A percentile compares a stretch with the other conserved stretches of the same genome.
These are phyloP conservation scores for Antrozous pallidus DNA, from an alignment of 2,797 vertebrate genomes.

Conservation along the genomic window DNA sequence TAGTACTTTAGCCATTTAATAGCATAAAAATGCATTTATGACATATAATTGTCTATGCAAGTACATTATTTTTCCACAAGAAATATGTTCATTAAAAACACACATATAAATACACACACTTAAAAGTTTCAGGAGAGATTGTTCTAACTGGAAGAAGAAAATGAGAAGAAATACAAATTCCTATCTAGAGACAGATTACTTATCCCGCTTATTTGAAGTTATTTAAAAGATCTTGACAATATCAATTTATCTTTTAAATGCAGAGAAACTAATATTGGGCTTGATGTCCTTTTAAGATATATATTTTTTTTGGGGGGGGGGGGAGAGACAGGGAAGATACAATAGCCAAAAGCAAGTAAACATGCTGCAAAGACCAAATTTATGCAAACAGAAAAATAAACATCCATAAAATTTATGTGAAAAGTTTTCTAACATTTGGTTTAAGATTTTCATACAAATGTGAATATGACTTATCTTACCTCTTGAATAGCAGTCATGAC, in stretches of 20 bases:
- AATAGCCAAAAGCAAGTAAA: not conserved
- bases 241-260: conserved; percentile 36
- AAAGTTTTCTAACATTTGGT: not conserved
- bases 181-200: not conserved
- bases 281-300: not conserved
- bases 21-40: conserved; percentile 20
- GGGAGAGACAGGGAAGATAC: not conserved
- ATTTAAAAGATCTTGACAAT: not conserved
- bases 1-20: not conserved
- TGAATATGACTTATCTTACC: conserved; percentile 81
- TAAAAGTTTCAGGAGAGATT: not conserved
- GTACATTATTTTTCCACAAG: not conserved
- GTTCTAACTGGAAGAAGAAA: not conserved
- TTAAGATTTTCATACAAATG: not conserved
- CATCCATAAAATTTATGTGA: not conserved
- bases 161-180: not conserved
- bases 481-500: conserved; percentile 99
- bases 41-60: not conserved
- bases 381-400: not conserved
- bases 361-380: not conserved
- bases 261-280: not conserved
- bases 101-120: not conserved
- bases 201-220: not conserved
- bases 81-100: not conserved
- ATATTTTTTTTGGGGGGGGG: no score